Conservation (phyloP, 2,113 vertebrate species). For the Felis chaus region DNA sequence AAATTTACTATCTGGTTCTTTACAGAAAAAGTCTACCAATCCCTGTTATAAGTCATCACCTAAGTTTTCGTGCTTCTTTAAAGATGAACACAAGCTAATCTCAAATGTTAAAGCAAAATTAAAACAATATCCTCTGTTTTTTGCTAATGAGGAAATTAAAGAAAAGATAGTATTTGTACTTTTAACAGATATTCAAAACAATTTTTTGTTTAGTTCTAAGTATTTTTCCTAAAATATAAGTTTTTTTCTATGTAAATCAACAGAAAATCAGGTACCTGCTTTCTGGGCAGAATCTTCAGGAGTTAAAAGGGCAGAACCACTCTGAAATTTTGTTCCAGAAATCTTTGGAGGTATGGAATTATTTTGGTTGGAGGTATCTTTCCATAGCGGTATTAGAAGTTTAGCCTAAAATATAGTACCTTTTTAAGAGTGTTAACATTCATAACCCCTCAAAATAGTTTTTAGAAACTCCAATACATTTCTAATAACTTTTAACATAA, state of each 20-base stretch:
- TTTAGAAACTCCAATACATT: neutral
- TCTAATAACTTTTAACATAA: neutral
- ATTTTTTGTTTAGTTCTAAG: neutral
- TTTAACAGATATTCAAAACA: neutral
- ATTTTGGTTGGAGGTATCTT: neutral
- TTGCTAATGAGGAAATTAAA: neutral
- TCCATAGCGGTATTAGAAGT: neutral
- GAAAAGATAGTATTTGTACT: neutral
- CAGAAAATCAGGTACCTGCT: constrained; percentile 48
- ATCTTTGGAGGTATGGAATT: neutral
- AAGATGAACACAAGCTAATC: neutral
- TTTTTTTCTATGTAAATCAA: neutral
- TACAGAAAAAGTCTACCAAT: neutral
- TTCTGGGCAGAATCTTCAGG: constrained; percentile 45
- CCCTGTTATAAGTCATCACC: neutral
- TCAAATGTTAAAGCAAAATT: neutral
- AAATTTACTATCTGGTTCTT: neutral
- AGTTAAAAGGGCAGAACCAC: constrained; percentile 37
- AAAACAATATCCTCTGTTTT: neutral
- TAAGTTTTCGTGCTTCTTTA: neutral
- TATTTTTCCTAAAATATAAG: neutral
- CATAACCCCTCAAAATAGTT: neutral
- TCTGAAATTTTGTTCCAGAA: constrained; percentile 19
- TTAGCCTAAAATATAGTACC: constrained; percentile 39
- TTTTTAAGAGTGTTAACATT: constrained; percentile 12